Conservation (phyloP, 2,797 vertebrate species). For the Euthynnus affinis region DNA sequence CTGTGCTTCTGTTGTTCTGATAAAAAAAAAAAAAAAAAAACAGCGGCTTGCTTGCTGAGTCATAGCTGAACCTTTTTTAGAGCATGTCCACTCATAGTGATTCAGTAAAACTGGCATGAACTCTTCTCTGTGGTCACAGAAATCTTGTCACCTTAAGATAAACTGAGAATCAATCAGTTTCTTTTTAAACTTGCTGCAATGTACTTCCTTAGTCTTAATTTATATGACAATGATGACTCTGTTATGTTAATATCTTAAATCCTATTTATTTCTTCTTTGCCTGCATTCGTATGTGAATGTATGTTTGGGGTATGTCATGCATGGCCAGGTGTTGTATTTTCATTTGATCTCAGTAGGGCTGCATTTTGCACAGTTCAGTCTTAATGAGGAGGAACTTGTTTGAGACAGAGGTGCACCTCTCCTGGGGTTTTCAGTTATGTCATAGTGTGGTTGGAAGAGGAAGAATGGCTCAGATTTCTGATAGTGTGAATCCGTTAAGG, state of each 20-base stretch:
- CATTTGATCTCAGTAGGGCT: slow-evolving; percentile 72
- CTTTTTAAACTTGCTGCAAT: slow-evolving; percentile 76
- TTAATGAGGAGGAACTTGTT: slow-evolving; percentile 69
- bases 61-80: slow-evolving; percentile 55
- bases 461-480: slow-evolving; percentile 64
- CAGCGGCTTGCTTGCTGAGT: slow-evolving; percentile 54
- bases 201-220: slow-evolving; percentile 83
- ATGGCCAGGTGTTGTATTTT: slow-evolving; percentile 80
- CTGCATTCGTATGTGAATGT: slow-evolving; percentile 77
- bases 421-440: slow-evolving; percentile 42
- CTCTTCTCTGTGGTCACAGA: slow-evolving; percentile 56
- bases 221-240: slow-evolving; percentile 75
- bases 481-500: slow-evolving; percentile 49
- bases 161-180: slow-evolving; percentile 70
- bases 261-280: slow-evolving; percentile 86
- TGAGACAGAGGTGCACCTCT: slow-evolving; percentile 50
- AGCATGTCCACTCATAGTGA: slow-evolving; percentile 73
- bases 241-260: slow-evolving; percentile 72
- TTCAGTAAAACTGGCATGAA: slow-evolving; percentile 76
- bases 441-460: slow-evolving; percentile 47
- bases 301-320: slow-evolving; percentile 76
- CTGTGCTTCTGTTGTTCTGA: slow-evolving; percentile 62
- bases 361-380: slow-evolving; percentile 83
- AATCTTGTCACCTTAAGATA: slow-evolving; percentile 70
- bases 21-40: slow-evolving; percentile 50